phyloP scores from a whole-genome alignment of 1,140 invertebrate species.

The Thaumatotibia leucotreta region DNA sequence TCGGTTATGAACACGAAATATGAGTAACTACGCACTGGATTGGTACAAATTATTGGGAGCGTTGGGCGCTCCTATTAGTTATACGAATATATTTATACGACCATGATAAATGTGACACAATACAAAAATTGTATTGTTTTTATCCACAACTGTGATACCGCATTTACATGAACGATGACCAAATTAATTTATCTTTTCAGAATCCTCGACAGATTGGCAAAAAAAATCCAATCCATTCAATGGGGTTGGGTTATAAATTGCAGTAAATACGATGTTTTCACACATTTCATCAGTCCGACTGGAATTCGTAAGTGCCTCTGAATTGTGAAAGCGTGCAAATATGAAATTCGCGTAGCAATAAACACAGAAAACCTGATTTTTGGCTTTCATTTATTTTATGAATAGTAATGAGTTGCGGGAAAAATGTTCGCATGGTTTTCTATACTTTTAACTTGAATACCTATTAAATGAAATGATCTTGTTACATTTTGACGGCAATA shows the following conservation, averaged over 20 bases:
- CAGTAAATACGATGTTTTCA: neutral
- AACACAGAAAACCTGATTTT: neutral
- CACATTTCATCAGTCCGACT: neutral
- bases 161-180: neutral
- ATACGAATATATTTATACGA: too few species aligned
- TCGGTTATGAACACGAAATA: too few species aligned
- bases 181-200: neutral
- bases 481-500: too few species aligned
- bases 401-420: neutral
- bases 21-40: too few species aligned
- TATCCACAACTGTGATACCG: too few species aligned
- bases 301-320: neutral
- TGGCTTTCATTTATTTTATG: neutral
- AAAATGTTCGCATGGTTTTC: neutral
- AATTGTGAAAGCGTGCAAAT: neutral
- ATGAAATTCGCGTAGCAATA: neutral
- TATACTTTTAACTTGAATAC: too few species aligned
- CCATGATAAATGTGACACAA: too few species aligned
- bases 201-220: neutral
- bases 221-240: neutral
- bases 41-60: too few species aligned
- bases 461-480: too few species aligned
- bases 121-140: too few species aligned
- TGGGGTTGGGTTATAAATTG: neutral
- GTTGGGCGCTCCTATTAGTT: too few species aligned